Evolutionary conservation across 2,113 vertebrate genomes (phyloP).

Genomic region (Phoenicopterus ruber): DNA sequence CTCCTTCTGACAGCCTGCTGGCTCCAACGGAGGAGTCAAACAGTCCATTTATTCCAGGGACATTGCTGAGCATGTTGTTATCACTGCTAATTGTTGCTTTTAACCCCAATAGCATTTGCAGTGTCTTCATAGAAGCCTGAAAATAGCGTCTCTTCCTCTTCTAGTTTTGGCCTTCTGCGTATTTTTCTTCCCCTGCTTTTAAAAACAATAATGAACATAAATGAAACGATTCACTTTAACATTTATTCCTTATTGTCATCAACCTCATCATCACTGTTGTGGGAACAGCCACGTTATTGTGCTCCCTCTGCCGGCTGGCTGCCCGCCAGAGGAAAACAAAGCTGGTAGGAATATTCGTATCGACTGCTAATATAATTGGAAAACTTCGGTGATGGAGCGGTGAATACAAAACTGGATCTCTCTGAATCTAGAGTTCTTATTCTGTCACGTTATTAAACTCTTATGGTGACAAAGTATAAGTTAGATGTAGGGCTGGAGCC

Average conservation of each 20-base stretch:
- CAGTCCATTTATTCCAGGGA: conserved; percentile 3
- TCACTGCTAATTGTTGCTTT: conserved; percentile 26
- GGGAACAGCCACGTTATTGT: not conserved
- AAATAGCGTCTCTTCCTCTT: not conserved
- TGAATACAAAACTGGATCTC: not conserved
- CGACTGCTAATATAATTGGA: not conserved
- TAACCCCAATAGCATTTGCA: conserved; percentile 2
- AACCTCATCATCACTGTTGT: not conserved
- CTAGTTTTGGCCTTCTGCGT: not conserved
- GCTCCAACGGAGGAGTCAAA: not conserved
- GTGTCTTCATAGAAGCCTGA: not conserved
- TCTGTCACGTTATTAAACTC: not conserved
- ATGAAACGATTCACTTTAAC: not conserved
- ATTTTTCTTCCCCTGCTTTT: not conserved
- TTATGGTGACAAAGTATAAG: not conserved
- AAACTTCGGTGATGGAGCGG: not conserved
- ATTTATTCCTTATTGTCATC: conserved; percentile 27
- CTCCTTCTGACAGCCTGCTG: conserved; percentile 28
- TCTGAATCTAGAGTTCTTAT: not conserved
- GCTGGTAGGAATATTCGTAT: not conserved
- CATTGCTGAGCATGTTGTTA: not conserved
- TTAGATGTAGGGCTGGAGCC: not conserved
- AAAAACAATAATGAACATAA: not conserved
- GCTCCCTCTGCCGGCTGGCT: conserved; percentile 33
- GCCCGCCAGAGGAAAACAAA: not conserved